phyloP scores from a whole-genome alignment of 2,888 invertebrate species.

The Atethmia centrago region DNA sequence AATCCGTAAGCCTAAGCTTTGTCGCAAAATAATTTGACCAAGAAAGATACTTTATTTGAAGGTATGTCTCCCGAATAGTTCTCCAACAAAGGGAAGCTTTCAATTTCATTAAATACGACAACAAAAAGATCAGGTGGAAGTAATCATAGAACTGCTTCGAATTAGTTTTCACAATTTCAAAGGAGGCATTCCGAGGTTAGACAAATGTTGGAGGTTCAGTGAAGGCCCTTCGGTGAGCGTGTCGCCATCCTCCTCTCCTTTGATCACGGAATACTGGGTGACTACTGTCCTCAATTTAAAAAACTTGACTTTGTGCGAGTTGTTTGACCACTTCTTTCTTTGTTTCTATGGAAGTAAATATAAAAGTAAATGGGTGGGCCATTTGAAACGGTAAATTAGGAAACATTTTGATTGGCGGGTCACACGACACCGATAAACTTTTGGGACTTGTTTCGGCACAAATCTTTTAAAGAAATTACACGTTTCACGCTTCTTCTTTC shows the following conservation, averaged over 20 bases:
- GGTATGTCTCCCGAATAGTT: slow-evolving; percentile 77
- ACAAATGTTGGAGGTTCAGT: slow-evolving; percentile 79
- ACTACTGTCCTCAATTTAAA: slow-evolving; percentile 80
- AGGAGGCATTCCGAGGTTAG: slow-evolving; percentile 86
- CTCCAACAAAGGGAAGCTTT: slow-evolving; percentile 72
- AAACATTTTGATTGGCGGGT: slow-evolving; percentile 76
- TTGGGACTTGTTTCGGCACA: slow-evolving; percentile 68
- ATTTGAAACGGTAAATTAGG: slow-evolving; percentile 76
- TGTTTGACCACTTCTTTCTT: slow-evolving; percentile 78
- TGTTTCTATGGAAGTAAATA: slow-evolving; percentile 74
- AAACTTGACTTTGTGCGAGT: slow-evolving; percentile 76
- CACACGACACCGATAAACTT: slow-evolving; percentile 72
- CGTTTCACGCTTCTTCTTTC: slow-evolving; percentile 55
- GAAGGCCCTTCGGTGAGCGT: slow-evolving; percentile 70
- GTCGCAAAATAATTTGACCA: slow-evolving; percentile 67
- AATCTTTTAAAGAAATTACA: slow-evolving; percentile 74
- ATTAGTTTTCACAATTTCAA: slow-evolving; percentile 86
- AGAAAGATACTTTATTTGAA: slow-evolving; percentile 66
- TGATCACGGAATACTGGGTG: slow-evolving; percentile 82
- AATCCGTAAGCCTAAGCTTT: slow-evolving; percentile 59
- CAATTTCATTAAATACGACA: slow-evolving; percentile 83
- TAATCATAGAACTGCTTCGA: slow-evolving; percentile 80
- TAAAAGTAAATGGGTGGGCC: too few relatives aligned
- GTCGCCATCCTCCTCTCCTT: slow-evolving; percentile 76
- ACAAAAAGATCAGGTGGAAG: slow-evolving; percentile 78